Base-by-base conservation (phyloP, 1,140 invertebrate species). In the Penaeus indicus region DNA sequence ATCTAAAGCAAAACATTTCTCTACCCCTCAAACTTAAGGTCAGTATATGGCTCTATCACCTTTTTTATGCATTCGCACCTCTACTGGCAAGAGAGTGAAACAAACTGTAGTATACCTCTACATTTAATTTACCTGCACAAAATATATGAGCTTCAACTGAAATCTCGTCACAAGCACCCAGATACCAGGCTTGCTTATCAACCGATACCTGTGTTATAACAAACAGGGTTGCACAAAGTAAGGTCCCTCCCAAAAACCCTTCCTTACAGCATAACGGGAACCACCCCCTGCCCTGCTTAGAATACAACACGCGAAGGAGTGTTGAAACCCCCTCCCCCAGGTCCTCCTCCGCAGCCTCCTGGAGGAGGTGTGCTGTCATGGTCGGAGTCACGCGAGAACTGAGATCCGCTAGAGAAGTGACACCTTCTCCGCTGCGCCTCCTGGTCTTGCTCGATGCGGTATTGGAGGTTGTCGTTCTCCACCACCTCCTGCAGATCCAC, bases 401-500 rank as follows among this genome's bases (percentile, higher is more conserved):
- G 54, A 19, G 86, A 19, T 13, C 69, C 21, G 32, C 86, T 61
- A 3, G 80, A 62, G 16, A 63, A 42, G 13, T 83, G 69, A 38
- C 27, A 63, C n/a, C 67, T 42, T 11, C 69, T 38, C 7, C 64
- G 79, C 27, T 82, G 86, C 4, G 63, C 64, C 22, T 77, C 69
- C 1, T 84, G 78, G n/a, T 86, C 80, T 81, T 90, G 85, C 42
- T 89, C 93, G 92, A 92, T 92, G 79, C 91, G 91, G 91, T 80
- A 94, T 77, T 84, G 92, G 83, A 89, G 92, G 92, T 93, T 93
- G 84, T 95, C 94, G 16, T 93, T 92, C 10, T 92, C 93, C 1
- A 95, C 92, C 11, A 93, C 88, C 32, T 93, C 93, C 78, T 93
- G 92, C 3, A 95, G 90, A 61, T 93, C 93, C 84, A 93, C 92